Evolutionary conservation across 2,888 invertebrate genomes (phyloP).

Genomic region (Melanargia galathea): DNA sequence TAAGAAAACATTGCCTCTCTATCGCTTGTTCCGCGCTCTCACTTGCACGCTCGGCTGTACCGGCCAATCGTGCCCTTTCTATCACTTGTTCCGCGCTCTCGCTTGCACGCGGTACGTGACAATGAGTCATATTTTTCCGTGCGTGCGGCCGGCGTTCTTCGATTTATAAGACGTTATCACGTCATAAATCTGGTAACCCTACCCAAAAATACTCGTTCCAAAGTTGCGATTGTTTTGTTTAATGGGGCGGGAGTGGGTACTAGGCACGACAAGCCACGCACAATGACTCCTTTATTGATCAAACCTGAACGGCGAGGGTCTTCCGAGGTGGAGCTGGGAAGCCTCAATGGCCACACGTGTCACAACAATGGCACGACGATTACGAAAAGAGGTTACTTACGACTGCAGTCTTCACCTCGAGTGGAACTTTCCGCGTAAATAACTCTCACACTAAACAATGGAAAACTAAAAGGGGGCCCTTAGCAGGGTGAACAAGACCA

Average conservation of each 20-base stretch:
- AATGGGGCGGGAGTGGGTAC: constrained; percentile 31
- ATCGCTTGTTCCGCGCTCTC: no score
- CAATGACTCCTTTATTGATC: constrained; percentile 39
- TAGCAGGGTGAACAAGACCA: background rate
- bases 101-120: no score
- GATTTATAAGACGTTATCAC: no score
- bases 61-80: no score
- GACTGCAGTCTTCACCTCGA: background rate
- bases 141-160: no score
- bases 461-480: background rate
- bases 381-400: constrained; percentile 9
- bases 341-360: constrained; percentile 26
- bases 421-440: background rate
- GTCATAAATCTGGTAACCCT: constrained; percentile 1
- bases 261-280: constrained; percentile 34
- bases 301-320: constrained; percentile 35
- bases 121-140: no score
- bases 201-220: constrained; percentile 14
- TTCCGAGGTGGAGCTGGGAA: constrained; percentile 3
- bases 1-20: no score
- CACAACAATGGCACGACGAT: constrained; percentile 17
- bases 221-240: constrained; percentile 20
- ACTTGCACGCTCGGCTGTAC: no score
- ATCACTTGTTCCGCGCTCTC: no score
- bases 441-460: background rate